Percentiles rank a stretch among this genome's conserved stretches.
phyloP scores from a whole-genome alignment of 2,888 invertebrate species.

The Sinohyriopsis cumingii region DNA sequence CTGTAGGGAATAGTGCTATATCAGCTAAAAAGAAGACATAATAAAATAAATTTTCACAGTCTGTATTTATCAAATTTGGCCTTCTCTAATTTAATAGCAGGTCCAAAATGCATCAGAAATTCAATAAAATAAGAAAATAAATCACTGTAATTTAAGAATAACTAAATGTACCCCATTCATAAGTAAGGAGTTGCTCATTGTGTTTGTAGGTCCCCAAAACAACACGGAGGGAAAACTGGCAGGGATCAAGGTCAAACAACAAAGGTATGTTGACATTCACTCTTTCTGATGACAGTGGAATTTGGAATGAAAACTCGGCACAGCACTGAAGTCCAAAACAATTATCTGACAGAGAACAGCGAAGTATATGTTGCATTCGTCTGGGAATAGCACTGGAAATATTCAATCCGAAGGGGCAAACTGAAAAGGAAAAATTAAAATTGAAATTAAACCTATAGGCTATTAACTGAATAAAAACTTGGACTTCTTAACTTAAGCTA shows the following conservation, averaged over 20 bases:
- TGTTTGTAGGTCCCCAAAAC: constrained; percentile 12
- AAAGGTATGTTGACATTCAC: constrained; percentile 19
- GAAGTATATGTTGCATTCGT: constrained; percentile 19
- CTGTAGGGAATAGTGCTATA: too few relatives aligned
- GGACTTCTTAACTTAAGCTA: too few relatives aligned
- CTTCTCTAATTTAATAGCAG: too few relatives aligned
- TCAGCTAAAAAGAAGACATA: too few relatives aligned
- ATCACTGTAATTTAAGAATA: not conserved
- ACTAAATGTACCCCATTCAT: constrained; percentile 31
- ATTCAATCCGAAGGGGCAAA: constrained; percentile 20
- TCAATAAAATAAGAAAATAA: not conserved
- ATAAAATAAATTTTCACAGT: too few relatives aligned
- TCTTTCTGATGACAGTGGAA: constrained; percentile 25
- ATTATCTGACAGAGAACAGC: constrained; percentile 32
- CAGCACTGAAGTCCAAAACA: constrained; percentile 45
- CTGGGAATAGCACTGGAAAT: constrained; percentile 17
- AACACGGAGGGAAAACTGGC: constrained; percentile 12
- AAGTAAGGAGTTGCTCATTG: constrained; percentile 21
- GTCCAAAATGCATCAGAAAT: too few relatives aligned
- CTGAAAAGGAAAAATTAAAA: constrained; percentile 2
- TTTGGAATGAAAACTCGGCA: constrained; percentile 22
- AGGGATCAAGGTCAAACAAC: constrained; percentile 23
- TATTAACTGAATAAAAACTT: too few relatives aligned
- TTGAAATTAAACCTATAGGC: too few relatives aligned
- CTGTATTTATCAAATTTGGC: too few relatives aligned